Evolutionary conservation across 2,888 invertebrate species (phyloP).

Genomic region (Nephrotoma flavescens): DNA sequence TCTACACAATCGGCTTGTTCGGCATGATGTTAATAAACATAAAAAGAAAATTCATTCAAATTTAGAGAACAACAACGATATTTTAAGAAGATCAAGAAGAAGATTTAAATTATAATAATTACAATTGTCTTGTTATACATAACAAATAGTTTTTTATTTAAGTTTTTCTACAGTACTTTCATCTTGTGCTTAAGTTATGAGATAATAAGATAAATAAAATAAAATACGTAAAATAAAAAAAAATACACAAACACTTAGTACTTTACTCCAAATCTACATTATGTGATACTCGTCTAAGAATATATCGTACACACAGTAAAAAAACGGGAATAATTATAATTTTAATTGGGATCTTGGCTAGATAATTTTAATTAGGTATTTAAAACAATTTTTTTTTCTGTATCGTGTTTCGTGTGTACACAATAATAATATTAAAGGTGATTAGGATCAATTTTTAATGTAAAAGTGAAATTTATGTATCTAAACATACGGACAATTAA

Average conservation of each 20-base stretch:
- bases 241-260: not conserved
- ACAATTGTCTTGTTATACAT: not conserved
- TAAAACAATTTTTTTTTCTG: not conserved
- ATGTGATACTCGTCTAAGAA: not conserved
- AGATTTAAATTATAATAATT: not conserved
- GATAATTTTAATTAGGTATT: not conserved
- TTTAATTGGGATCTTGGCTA: not conserved
- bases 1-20: not conserved
- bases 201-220: not conserved
- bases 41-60: not conserved
- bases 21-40: not conserved
- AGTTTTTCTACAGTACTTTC: not conserved
- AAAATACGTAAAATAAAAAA: not conserved
- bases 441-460: not conserved
- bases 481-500: not conserved
- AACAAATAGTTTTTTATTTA: not conserved
- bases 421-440: not conserved
- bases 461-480: not conserved
- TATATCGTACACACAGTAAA: not conserved
- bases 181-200: not conserved
- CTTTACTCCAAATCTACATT: not conserved
- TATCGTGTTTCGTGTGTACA: not conserved
- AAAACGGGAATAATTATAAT: not conserved
- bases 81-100: not conserved
- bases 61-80: not conserved